Evolutionary conservation across 92 coral and sea anemone genomes (phyloP).

Genomic region (Isaurus tuberculatus): DNA sequence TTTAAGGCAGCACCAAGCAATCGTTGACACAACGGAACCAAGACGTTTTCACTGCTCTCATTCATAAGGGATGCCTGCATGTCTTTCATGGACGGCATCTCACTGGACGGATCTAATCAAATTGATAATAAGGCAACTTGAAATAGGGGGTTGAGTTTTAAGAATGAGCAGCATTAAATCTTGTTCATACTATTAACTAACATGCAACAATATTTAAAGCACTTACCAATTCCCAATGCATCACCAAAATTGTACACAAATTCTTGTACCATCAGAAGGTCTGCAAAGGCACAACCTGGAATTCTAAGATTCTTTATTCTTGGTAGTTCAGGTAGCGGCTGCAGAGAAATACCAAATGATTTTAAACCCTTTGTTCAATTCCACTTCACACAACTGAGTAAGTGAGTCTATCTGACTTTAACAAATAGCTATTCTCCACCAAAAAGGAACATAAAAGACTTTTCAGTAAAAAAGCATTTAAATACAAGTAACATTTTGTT

Average conservation of each 20-base stretch:
- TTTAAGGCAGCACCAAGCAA: conserved; percentile 82
- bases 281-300: conserved; percentile 94
- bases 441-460: no score
- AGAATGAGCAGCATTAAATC: neutral
- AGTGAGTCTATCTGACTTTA: neutral
- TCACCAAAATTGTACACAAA: conserved; percentile 95
- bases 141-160: neutral
- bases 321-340: conserved; percentile 83
- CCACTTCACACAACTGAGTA: no score
- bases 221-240: conserved; percentile 92
- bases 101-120: conserved; percentile 74
- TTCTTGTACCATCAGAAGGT: conserved; percentile 94
- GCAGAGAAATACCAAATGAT: neutral
- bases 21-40: conserved; percentile 86
- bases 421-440: no score
- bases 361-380: neutral
- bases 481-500: no score
- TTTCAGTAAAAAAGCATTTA: no score
- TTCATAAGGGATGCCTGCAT: conserved; percentile 92
- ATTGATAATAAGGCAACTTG: neutral
- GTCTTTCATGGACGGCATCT: conserved; percentile 85
- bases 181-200: neutral
- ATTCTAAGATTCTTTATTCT: conserved; percentile 70
- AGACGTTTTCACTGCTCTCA: conserved; percentile 88
- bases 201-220: neutral